These are phyloP conservation scores for Patella pellucida DNA, from an alignment of 2,888 invertebrate genomes.

Conservation along the genomic window DNA sequence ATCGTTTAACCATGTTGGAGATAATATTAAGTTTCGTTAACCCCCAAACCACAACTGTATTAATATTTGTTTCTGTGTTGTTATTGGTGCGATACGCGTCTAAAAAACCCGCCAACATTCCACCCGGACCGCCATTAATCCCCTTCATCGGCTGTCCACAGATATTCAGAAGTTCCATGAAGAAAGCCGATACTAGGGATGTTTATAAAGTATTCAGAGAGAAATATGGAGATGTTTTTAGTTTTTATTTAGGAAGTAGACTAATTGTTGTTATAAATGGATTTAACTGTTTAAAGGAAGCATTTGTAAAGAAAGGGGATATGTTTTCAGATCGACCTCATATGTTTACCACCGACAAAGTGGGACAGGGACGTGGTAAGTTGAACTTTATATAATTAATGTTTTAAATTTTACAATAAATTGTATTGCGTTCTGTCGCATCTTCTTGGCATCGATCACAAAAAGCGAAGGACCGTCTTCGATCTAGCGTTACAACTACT, in stretches of 20 bases:
- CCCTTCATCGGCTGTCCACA: constrained; percentile 14
- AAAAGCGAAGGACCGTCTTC: too few relatives aligned
- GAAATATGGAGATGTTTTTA: constrained; percentile 31
- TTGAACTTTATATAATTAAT: background rate
- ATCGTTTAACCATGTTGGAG: background rate
- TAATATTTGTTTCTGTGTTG: background rate
- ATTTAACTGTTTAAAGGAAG: constrained; percentile 27
- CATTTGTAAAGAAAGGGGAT: constrained; percentile 25
- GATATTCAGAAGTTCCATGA: background rate
- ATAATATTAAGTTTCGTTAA: background rate
- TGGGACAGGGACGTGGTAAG: constrained; percentile 34
- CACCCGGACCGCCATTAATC: constrained; percentile 13
- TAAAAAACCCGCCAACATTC: constrained; percentile 2
- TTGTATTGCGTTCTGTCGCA: too few relatives aligned
- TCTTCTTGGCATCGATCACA: too few relatives aligned
- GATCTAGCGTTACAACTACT: too few relatives aligned
- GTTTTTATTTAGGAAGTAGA: constrained; percentile 24
- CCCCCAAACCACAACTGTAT: background rate
- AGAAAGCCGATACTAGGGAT: constrained; percentile 12
- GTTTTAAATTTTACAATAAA: background rate
- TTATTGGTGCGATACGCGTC: background rate
- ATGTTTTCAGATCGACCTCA: constrained; percentile 32
- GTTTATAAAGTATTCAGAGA: constrained; percentile 26
- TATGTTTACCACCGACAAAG: constrained; percentile 29
- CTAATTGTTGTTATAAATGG: constrained; percentile 34